Percentiles rank a stretch among this genome's conserved stretches.
Conservation (phyloP, 2,888 invertebrate species). For the Corbicula japonica region DNA sequence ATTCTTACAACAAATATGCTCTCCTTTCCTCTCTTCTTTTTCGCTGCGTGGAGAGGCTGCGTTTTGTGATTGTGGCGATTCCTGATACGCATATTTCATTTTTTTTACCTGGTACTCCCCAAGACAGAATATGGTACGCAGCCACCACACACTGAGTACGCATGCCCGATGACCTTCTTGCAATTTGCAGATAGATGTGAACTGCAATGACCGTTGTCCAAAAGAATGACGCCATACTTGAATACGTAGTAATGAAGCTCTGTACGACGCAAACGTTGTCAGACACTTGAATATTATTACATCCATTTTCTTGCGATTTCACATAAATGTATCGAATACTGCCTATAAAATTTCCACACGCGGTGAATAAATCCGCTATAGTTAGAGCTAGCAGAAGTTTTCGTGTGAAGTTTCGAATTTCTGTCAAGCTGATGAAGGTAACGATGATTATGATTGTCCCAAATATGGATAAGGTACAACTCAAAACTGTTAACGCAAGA, state of each 20-base stretch:
- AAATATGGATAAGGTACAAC: conserved; percentile 31
- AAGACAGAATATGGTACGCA: conserved; percentile 29
- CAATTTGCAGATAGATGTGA: conserved; percentile 34
- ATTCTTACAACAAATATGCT: too few species aligned
- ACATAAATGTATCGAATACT: conserved; percentile 24
- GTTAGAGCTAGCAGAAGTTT: conserved; percentile 22
- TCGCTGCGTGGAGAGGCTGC: too few species aligned
- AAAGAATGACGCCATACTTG: conserved; percentile 61
- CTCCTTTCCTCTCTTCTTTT: too few species aligned
- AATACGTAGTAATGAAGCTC: conserved; percentile 57
- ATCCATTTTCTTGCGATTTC: background rate
- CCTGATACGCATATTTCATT: too few species aligned
- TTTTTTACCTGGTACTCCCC: conserved; percentile 35
- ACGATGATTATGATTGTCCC: conserved; percentile 28
- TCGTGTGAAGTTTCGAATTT: conserved; percentile 32
- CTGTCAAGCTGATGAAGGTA: conserved; percentile 23
- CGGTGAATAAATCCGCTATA: conserved; percentile 35
- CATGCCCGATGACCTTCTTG: conserved; percentile 3
- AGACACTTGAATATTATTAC: background rate
- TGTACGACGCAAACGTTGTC: conserved; percentile 52
- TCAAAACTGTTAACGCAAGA: conserved; percentile 5
- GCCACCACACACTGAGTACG: background rate
- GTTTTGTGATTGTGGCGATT: too few species aligned
- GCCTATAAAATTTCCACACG: conserved; percentile 23
- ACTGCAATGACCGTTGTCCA: conserved; percentile 57